A percentile compares a stretch with the other conserved stretches of the same genome.
These are phyloP conservation scores for Patella caerulea DNA, from an alignment of 2,888 invertebrate genomes.

Conservation along the genomic window DNA sequence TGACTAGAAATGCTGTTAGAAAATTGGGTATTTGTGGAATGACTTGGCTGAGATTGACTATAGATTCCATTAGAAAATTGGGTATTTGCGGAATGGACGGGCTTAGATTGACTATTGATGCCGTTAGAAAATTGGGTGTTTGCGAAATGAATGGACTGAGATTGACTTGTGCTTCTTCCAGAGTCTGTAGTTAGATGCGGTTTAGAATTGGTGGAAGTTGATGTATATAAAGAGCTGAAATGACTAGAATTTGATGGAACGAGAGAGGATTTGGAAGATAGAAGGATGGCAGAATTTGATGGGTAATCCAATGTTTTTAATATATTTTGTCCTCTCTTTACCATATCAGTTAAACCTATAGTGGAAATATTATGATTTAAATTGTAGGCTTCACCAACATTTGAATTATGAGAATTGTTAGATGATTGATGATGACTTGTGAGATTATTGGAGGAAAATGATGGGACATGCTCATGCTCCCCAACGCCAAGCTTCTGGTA, in stretches of 20 bases:
- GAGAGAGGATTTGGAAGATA: background rate
- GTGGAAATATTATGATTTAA: slow-evolving; percentile 4
- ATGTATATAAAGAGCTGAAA: background rate
- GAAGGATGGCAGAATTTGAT: background rate
- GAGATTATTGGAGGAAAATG: background rate
- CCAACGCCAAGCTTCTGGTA: background rate
- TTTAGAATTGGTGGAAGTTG: background rate
- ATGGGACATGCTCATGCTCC: background rate
- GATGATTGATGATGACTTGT: too few species aligned
- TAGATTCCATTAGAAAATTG: background rate
- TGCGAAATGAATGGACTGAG: background rate
- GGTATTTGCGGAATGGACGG: too few species aligned
- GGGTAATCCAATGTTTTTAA: background rate
- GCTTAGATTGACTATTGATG: background rate
- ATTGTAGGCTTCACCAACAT: too few species aligned
- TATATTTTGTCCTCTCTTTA: background rate
- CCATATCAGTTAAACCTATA: background rate
- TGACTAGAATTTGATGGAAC: background rate
- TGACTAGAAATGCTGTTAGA: too few species aligned
- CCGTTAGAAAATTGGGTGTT: background rate
- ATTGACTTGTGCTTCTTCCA: background rate
- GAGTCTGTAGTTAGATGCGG: too few species aligned
- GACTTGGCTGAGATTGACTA: background rate
- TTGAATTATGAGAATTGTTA: too few species aligned
- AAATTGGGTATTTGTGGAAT: background rate